Evolutionary conservation across 2,888 invertebrate species (phyloP).

Genomic region (Hyalella azteca): DNA sequence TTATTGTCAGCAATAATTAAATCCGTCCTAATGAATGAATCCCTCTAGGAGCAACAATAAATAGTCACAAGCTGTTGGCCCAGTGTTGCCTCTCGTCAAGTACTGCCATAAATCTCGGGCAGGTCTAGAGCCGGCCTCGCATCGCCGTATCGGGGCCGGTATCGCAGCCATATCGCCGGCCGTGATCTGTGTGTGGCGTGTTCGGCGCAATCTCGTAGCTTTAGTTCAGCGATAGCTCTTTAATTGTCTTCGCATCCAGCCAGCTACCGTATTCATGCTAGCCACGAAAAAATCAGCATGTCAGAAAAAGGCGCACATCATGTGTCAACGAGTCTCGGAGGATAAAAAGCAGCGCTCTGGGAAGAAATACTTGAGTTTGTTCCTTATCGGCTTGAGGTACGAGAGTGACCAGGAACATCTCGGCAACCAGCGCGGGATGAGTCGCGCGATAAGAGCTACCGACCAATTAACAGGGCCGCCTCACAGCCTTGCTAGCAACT

Average conservation of each 20-base stretch:
- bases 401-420: conserved; percentile 36
- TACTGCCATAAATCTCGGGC: conserved; percentile 13
- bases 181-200: conserved; percentile 27
- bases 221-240: conserved; percentile 34
- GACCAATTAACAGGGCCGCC: conserved; percentile 29
- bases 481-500: conserved; percentile 33
- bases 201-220: conserved; percentile 29
- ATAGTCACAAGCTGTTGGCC: conserved; percentile 19
- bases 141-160: conserved; percentile 4
- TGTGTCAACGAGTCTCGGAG: conserved; percentile 5
- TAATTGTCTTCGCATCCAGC: conserved; percentile 28
- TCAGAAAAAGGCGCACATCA: conserved; percentile 31
- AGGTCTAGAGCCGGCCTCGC: neutral
- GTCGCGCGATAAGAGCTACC: conserved; percentile 13
- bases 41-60: conserved; percentile 28
- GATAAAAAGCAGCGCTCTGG: conserved; percentile 6
- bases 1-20: conserved; percentile 37
- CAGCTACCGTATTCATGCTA: conserved; percentile 35
- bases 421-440: conserved; percentile 21
- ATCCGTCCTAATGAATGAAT: conserved; percentile 30
- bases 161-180: neutral
- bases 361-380: neutral
- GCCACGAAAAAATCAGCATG: neutral
- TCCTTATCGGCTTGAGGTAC: conserved; percentile 24
- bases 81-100: conserved; percentile 33